Conservation (phyloP, 2,888 invertebrate species). For the Sturmia bella region DNA sequence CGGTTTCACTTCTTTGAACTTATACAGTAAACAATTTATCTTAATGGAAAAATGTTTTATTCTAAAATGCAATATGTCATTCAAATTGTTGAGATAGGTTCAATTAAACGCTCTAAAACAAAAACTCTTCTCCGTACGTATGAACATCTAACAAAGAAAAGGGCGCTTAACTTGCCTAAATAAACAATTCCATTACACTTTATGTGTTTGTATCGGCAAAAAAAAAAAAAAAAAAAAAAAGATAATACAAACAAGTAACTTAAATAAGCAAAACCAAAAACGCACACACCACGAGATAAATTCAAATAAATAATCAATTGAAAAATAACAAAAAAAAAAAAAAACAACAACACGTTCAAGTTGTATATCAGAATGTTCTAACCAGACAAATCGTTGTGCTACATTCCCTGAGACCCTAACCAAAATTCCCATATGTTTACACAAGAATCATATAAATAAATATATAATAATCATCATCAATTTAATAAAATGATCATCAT, state of each 20-base stretch:
- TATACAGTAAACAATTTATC: background rate
- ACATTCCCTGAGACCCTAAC: conserved; percentile 65
- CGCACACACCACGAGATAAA: conserved; percentile 40
- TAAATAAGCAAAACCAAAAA: background rate
- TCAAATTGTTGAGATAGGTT: conserved; percentile 19
- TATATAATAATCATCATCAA: conserved; percentile 17
- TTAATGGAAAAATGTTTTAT: conserved; percentile 16
- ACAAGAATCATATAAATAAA: conserved; percentile 50
- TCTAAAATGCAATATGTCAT: background rate
- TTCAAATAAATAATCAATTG: conserved; percentile 63
- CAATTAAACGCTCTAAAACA: conserved; percentile 14
- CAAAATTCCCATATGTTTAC: conserved; percentile 69
- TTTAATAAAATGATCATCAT: conserved; percentile 11
- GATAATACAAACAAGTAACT: conserved; percentile 24
- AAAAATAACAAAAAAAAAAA: conserved; percentile 26
- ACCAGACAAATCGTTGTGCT: conserved; percentile 18
- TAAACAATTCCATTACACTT: too few species aligned
- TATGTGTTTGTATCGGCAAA: too few species aligned
- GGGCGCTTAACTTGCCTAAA: too few species aligned
- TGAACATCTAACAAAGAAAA: too few species aligned
- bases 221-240: background rate
- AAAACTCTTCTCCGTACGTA: background rate
- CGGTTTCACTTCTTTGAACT: too few species aligned
- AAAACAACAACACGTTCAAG: conserved; percentile 13
- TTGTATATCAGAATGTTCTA: background rate